phyloP scores from a whole-genome alignment of 2,113 vertebrate genomes.

The Lophochroa leadbeateri region DNA sequence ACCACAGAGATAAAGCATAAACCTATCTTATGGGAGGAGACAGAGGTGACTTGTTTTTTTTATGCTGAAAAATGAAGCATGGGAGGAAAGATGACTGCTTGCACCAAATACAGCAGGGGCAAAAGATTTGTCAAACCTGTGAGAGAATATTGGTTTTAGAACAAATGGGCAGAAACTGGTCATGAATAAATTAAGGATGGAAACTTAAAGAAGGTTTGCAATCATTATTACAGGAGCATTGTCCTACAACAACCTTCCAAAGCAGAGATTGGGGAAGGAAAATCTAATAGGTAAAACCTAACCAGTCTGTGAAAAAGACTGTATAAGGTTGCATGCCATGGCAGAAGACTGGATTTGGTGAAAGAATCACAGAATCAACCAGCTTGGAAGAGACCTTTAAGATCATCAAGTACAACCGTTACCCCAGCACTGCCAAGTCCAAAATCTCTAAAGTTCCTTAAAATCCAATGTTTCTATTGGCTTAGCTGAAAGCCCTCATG shows the following conservation, averaged over 20 bases:
- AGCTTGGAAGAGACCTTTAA: neutral
- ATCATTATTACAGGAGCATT: neutral
- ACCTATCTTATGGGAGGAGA: neutral
- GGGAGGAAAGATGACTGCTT: neutral
- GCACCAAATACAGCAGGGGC: neutral
- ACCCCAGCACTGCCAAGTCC: neutral
- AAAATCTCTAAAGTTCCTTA: neutral
- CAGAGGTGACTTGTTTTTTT: neutral
- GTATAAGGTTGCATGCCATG: neutral
- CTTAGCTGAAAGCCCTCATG: neutral
- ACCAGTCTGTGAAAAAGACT: neutral
- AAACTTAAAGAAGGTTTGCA: neutral
- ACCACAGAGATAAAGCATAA: neutral
- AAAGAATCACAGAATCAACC: neutral
- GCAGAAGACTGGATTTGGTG: neutral
- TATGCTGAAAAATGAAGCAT: neutral
- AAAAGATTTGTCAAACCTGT: neutral
- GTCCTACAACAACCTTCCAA: neutral
- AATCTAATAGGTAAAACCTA: neutral
- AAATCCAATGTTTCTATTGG: neutral
- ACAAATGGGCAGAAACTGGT: neutral
- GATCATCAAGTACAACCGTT: neutral
- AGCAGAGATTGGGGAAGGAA: neutral
- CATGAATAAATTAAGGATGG: neutral
- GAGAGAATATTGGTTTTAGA: neutral